Base-by-base conservation (phyloP, 2,888 invertebrate species). In the Halictus quadricinctus region DNA sequence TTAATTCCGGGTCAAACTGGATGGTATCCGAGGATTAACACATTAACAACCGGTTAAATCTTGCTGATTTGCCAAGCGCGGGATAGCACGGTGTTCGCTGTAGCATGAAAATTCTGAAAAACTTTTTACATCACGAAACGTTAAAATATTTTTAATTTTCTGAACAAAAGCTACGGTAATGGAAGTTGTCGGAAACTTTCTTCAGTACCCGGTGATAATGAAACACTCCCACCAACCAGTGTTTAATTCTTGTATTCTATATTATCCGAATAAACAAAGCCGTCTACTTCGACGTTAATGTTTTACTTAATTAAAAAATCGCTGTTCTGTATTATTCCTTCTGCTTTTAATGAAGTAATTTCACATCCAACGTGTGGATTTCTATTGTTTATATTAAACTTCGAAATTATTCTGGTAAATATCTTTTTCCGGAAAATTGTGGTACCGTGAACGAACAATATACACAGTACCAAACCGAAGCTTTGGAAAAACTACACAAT, bases 131-230 rank as follows among this genome's bases (percentile, higher is more conserved):
- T 41, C 41, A 1, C 41, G 41, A 1, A 18, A 69, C 69, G 36
- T 69, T 69, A 41, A 69, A 41, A 69, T 69, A 36, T 64, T 69
- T 69, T 41, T 69, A 36, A 41, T 69, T 69, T 69, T 69, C 69
- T 41, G 69, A 36, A 69, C 41, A 69, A 69, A 69, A 12, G 41
- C 12, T 10, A 41, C 21, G 69, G 41, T 69, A 69, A 69, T 69
- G 41, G 41, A 41, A 69, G 69, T 69, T 21, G 41, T 41, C 69
- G 21, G 41, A 69, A 69, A 69, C 21, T 69, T 69, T 69, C 69
- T 41, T 69, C 69, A 10, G 36, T 69, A 1, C 21, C 69, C 41
- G 41, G 69, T 41, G 4, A 69, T 69, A 69, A 69, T 69, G 41
- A 69, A 69, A 69, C 69, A 21, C 10, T 69, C 10, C 41, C 41